Base-by-base conservation (phyloP, 2,888 invertebrate species). In the Drosophila eohydei region DNA sequence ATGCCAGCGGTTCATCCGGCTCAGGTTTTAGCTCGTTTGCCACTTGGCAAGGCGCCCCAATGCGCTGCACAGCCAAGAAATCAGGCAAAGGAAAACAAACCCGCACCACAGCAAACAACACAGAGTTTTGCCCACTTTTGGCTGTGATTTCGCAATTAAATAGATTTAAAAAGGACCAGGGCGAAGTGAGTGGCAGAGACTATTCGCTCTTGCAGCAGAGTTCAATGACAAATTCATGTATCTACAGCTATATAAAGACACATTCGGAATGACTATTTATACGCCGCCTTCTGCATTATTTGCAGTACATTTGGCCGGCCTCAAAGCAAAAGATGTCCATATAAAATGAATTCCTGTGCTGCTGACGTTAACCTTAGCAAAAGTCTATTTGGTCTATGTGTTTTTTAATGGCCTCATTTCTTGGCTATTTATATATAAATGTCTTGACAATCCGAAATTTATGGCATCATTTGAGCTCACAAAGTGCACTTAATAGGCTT, bases 71-170 rank as follows among this genome's bases (percentile, higher is more conserved):
- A 71, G 83, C 87, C 87, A 86, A 86, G 74, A 81, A 78, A 79
- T 81, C 75, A 62, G 72, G 73, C 74, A 65, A 75, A 72, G 71
- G 68, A 88, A 86, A 88, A 83, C 82, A 83, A 82, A 57, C 60
- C 44, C 64, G 57, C 64, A 55, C 54, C 71, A 58, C 50, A 65
- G 48, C 76, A 67, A 50, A 57, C 68, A 57, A 59, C 38, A 58
- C 57, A 64, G 59, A 44, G 59, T 30, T 57, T 59, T 74, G 60
- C 80, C 73, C 77, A 83, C 68, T 83, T 83, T 86, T 89, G 86
- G 89, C 86, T 89, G 85, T 86, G 86, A 86, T 86, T 86, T 87
- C 65, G 89, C 86, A 86, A 86, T 86, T 86, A 86, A 86, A 89
- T 85, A 78, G 88, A 86, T 89, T 86, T 86, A 40, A 60, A 63